A percentile compares a stretch with the other conserved stretches of the same genome.
Conservation (phyloP, 1,140 invertebrate genomes). For the Sogatella furcifera region DNA sequence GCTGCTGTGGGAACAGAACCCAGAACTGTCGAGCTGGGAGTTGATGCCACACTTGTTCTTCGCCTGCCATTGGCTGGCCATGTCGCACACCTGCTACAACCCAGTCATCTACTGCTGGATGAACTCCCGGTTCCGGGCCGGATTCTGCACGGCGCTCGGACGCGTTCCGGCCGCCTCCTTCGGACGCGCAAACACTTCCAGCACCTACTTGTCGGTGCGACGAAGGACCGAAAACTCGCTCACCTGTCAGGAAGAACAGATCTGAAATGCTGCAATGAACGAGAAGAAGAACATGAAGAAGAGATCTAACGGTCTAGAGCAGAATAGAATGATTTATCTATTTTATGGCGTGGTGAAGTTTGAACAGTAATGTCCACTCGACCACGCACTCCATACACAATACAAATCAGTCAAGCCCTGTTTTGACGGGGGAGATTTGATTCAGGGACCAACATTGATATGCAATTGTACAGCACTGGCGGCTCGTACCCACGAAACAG, state of each 20-base stretch:
- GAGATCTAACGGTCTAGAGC: not conserved
- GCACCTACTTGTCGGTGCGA: slow-evolving; percentile 40
- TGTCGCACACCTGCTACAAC: slow-evolving; percentile 88
- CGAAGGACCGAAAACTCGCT: slow-evolving; percentile 5
- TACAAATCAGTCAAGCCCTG: too few relatives aligned
- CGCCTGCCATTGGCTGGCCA: slow-evolving; percentile 72
- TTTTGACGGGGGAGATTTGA: too few relatives aligned
- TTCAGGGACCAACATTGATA: too few relatives aligned
- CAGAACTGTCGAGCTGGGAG: slow-evolving; percentile 38
- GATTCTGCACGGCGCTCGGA: slow-evolving; percentile 25
- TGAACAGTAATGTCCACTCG: too few relatives aligned
- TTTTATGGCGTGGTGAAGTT: too few relatives aligned
- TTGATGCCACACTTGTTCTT: slow-evolving; percentile 62
- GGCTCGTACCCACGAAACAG: too few relatives aligned
- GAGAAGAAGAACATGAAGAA: too few relatives aligned
- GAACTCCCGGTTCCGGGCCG: slow-evolving; percentile 52
- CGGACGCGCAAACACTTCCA: slow-evolving; percentile 50
- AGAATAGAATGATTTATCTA: too few relatives aligned
- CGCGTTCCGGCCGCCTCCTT: slow-evolving; percentile 29
- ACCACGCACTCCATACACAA: too few relatives aligned
- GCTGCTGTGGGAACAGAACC: slow-evolving; percentile 47
- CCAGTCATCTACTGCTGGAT: slow-evolving; percentile 90
- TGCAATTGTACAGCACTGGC: too few relatives aligned
- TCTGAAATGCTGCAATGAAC: too few relatives aligned
- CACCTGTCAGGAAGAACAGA: not conserved